Base-by-base conservation (phyloP, 2,113 vertebrate species). In the Toxotes chatareus region DNA sequence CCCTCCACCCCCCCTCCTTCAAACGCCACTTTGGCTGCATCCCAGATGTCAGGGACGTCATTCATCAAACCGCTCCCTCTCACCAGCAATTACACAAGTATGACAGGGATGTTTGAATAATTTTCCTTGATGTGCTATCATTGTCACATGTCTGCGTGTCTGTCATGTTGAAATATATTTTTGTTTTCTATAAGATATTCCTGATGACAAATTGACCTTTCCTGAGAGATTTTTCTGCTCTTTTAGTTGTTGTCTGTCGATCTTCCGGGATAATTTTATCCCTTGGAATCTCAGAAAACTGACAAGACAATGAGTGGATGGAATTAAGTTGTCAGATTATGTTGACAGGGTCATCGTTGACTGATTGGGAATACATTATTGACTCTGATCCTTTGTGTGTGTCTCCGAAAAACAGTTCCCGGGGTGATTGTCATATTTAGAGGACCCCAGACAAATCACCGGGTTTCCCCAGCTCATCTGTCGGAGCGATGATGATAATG, bases 11-110 rank as follows among this genome's bases (percentile, higher is more conserved):
- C n/a, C n/a, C 16, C 32, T 21, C 49, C 55, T 78, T 81, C 80
- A 83, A 88, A 87, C 12, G 79, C 76, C 76, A 83, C 83, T 84
- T 73, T 92, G 80, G 83, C 88, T 57, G 44, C 4, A 2, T 83
- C 85, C 89, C 88, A 90, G 67, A 89, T 81, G 85, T 93, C 89
- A 86, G 19, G 71, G 84, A 56, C 36, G 11, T 89, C 89, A 85
- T 71, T 90, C 86, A 60, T 92, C 88, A 87, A 65, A 72, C 82
- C 23, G 31, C 70, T 88, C 80, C 86, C 69, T 78, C 80, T 55
- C 34, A 31, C 32, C 66, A 12, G 71, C 80, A 88, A 91, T 91
- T 92, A 88, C 79, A 77, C 81, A 88, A 86, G 84, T 69, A 92
- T 81, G 88, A 85, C 80, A 77, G 79, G 75, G 86, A 88, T 87